A percentile compares a stretch with the other conserved stretches of the same genome.
phyloP scores from a whole-genome alignment of 2,888 invertebrate species.

The Apodemia duryi region DNA sequence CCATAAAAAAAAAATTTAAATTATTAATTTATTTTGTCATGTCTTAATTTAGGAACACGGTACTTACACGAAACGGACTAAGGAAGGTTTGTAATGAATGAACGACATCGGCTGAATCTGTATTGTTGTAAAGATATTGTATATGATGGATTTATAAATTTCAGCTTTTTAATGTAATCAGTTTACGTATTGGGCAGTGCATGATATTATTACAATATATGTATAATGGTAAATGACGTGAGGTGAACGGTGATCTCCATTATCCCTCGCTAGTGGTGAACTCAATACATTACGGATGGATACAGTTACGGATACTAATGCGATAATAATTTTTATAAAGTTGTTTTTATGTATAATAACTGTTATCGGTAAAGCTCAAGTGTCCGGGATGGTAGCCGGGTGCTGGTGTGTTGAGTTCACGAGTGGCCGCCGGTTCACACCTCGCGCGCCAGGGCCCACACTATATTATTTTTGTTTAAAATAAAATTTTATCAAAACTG shows the following conservation, averaged over 20 bases:
- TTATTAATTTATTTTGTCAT: constrained; percentile 24
- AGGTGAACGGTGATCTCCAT: constrained; percentile 16
- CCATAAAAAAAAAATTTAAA: constrained; percentile 24
- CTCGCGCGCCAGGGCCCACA: constrained; percentile 51
- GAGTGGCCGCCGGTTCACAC: background rate
- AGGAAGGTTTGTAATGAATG: constrained; percentile 38
- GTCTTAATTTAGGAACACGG: constrained; percentile 48
- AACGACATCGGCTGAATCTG: constrained; percentile 39
- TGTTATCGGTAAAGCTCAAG: constrained; percentile 9
- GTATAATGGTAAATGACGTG: constrained; percentile 15
- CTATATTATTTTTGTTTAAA: constrained; percentile 73
- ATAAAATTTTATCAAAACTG: constrained; percentile 65
- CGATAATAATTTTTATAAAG: constrained; percentile 15
- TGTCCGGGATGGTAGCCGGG: background rate
- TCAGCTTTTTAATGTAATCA: constrained; percentile 69
- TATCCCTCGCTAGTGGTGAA: constrained; percentile 17
- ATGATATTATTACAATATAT: constrained; percentile 37
- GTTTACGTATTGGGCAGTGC: constrained; percentile 57
- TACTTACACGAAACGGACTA: constrained; percentile 54
- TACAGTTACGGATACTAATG: background rate
- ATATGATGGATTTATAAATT: constrained; percentile 72
- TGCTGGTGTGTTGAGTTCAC: background rate
- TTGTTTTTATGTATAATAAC: constrained; percentile 12
- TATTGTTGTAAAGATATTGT: constrained; percentile 53
- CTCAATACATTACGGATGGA: constrained; percentile 11